Conservation (phyloP, 2,113 vertebrate species). For the Hucho hucho region DNA sequence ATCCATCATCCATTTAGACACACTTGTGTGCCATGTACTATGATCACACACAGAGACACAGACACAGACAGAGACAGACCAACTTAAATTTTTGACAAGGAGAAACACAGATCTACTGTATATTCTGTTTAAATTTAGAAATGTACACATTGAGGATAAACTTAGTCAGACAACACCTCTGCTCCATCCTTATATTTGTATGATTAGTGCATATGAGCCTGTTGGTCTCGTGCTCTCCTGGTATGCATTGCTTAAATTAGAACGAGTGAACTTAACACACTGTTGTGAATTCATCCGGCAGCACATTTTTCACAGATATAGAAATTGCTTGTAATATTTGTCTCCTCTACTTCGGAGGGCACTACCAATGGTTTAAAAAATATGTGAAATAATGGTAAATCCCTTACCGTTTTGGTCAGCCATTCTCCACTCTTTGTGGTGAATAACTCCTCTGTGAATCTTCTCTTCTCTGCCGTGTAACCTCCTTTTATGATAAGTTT, state of each 20-base stretch:
- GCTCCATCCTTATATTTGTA: too few relatives aligned
- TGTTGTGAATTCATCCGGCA: conserved; percentile 16
- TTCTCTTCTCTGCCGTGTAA: background rate
- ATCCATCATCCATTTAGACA: background rate
- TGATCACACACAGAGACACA: conserved; percentile 21
- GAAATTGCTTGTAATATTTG: background rate
- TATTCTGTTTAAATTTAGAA: too few relatives aligned
- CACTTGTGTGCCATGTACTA: background rate
- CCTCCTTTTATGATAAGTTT: background rate
- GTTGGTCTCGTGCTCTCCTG: too few relatives aligned
- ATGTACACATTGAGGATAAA: too few relatives aligned
- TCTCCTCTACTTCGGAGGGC: too few relatives aligned
- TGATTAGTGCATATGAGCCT: too few relatives aligned
- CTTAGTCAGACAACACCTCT: too few relatives aligned
- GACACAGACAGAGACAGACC: conserved; percentile 24
- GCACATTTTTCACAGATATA: conserved; percentile 24
- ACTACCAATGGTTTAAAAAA: too few relatives aligned
- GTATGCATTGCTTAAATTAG: conserved; percentile 9
- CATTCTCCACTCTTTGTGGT: conserved; percentile 18
- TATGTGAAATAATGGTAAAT: too few relatives aligned
- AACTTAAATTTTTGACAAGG: background rate
- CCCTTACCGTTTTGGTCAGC: conserved; percentile 25
- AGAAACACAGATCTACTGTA: background rate
- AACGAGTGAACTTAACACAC: conserved; percentile 30
- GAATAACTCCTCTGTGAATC: background rate